Percentiles rank a stretch among this genome's conserved stretches.
phyloP scores from a whole-genome alignment of 1,140 invertebrate species.

The Microplitis mediator region DNA sequence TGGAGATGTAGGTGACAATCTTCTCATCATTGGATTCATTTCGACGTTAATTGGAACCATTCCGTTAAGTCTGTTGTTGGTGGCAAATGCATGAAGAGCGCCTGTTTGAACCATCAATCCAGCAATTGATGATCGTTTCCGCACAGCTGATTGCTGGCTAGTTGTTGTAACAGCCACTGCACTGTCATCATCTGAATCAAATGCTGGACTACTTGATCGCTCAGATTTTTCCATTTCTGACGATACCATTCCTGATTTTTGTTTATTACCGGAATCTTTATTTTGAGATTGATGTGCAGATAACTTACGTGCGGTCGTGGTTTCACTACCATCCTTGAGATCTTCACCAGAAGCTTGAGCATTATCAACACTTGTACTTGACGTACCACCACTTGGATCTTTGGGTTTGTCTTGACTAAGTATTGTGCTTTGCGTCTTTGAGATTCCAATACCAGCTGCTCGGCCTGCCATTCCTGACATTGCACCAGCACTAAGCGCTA shows the following conservation, averaged over 20 bases:
- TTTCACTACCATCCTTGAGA: conserved; percentile 4
- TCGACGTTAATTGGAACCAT: conserved; percentile 61
- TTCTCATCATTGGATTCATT: conserved; percentile 36
- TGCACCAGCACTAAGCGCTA: conserved; percentile 83
- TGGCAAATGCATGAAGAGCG: conserved; percentile 63
- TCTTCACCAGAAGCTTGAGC: not conserved
- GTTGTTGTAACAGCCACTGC: conserved; percentile 55
- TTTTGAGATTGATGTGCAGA: conserved; percentile 23
- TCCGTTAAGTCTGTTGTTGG: conserved; percentile 67
- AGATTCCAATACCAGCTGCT: conserved; percentile 82
- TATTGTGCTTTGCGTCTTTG: conserved; percentile 76
- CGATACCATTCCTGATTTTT: conserved; percentile 18
- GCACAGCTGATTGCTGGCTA: conserved; percentile 45
- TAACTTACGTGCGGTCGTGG: conserved; percentile 22
- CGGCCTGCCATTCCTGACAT: conserved; percentile 88
- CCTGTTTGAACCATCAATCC: conserved; percentile 70
- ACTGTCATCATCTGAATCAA: conserved; percentile 93
- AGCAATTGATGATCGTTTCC: conserved; percentile 68
- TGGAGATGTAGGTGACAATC: conserved; percentile 43
- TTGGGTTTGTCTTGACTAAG: conserved; percentile 74
- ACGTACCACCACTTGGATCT: conserved; percentile 39
- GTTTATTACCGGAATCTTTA: conserved; percentile 29
- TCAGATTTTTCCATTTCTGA: conserved; percentile 74
- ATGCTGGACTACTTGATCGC: conserved; percentile 91
- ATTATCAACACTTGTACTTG: conserved; percentile 21